Base-by-base conservation (phyloP, 2,113 vertebrate genomes). In the Psephotus haematonotus region DNA sequence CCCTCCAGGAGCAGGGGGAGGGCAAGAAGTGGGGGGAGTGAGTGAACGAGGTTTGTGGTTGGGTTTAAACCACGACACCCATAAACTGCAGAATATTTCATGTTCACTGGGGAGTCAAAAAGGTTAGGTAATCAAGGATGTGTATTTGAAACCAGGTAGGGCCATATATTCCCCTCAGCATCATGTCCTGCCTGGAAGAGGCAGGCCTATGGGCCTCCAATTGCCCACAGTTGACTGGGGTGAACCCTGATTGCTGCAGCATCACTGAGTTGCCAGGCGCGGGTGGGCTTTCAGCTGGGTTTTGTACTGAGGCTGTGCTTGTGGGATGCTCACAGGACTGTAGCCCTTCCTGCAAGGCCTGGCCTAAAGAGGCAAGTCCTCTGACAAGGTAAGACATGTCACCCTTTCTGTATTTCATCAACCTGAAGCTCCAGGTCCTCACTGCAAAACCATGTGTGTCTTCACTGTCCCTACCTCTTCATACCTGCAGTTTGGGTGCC, bases 381-480 rank as follows among this genome's bases (percentile, higher is more conserved):
- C 55, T 41, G 17, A 6, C 22, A 23, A 91, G 86, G 63, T 77
- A 65, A 69, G 71, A 41, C 9, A 14, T 0, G 1, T 16, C 39
- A 46, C 6, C 16, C 14, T 37, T 76, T 31, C 68, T 55, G 22
- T 19, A 12, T 37, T 82, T 75, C 17, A 6, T 17, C 57, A 47
- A 28, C 44, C 33, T 39, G 37, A 57, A 65, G 46, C 27, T 50
- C 17, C 23, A 53, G 76, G 37, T 86, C 37, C 57, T 83, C 3
- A 2, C 2, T 63, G 27, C 46, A 43, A 31, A 59, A 31, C 29
- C 0, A 0, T 2, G 6, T 19, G 44, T 49, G 52, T 31, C 70
- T 59, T 39, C 49, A 31, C 49, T 69, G 64, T 19, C 49, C 20
- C 22, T 8, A 7, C 8, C 13, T 47, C 53, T 49, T 35, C 33